Evolutionary conservation across 2,888 invertebrate species (phyloP).

Genomic region (Mechanitis mazaeus): DNA sequence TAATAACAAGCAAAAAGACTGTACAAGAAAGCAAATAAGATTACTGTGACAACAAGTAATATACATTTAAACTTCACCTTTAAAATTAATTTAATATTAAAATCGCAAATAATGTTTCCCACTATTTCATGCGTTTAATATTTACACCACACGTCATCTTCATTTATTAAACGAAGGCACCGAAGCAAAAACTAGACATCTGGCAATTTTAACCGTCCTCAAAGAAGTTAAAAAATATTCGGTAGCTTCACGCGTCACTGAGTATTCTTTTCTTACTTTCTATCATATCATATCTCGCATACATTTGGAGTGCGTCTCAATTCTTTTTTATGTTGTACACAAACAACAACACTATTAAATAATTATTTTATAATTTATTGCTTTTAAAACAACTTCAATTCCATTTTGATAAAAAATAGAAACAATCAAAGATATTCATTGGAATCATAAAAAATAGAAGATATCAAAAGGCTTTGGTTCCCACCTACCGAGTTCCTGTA

Average conservation of each 20-base stretch:
- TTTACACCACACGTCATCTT: slow-evolving; percentile 5
- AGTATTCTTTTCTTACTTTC: slow-evolving; percentile 39
- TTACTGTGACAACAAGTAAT: too few relatives aligned
- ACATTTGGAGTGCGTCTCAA: background rate
- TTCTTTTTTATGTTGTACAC: background rate
- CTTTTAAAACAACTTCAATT: background rate
- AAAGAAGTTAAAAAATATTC: slow-evolving; percentile 58
- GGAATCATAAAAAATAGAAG: slow-evolving; percentile 39
- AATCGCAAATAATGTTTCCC: too few relatives aligned
- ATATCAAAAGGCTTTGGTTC: slow-evolving; percentile 42
- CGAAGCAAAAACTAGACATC: slow-evolving; percentile 66
- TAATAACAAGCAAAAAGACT: background rate
- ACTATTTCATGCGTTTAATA: background rate
- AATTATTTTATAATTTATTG: background rate
- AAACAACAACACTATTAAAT: background rate
- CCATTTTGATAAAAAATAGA: slow-evolving; percentile 29
- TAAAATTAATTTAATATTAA: too few relatives aligned
- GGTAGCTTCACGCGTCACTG: slow-evolving; percentile 65
- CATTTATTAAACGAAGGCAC: slow-evolving; percentile 30
- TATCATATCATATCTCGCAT: slow-evolving; percentile 29
- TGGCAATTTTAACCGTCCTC: slow-evolving; percentile 66
- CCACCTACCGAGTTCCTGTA: slow-evolving; percentile 71
- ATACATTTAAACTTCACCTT: too few relatives aligned
- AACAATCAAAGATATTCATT: slow-evolving; percentile 31
- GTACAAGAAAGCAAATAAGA: background rate